Evolutionary conservation across 2,797 vertebrate genomes (phyloP).

Genomic region (Squalus acanthias): DNA sequence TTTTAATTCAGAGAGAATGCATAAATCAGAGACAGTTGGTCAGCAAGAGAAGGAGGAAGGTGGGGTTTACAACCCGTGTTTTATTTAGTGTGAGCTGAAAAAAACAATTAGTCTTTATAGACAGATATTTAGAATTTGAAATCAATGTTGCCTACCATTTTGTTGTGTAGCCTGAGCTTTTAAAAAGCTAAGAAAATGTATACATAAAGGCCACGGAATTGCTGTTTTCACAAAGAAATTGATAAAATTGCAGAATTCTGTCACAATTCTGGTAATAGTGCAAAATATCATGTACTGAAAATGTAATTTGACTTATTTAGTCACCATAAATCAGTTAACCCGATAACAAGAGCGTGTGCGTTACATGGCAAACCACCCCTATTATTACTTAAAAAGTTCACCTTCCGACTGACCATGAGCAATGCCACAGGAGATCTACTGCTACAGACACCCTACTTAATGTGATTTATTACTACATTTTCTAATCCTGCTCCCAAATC

Average conservation of each 20-base stretch:
- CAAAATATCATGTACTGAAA: neutral
- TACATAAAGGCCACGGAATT: neutral
- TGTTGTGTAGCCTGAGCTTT: neutral
- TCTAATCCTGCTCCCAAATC: neutral
- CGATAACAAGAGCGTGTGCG: neutral
- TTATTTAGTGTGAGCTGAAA: neutral
- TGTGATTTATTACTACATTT: neutral
- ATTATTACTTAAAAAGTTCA: neutral
- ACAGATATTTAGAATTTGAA: neutral
- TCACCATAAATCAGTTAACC: neutral
- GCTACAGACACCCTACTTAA: neutral
- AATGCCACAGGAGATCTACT: neutral
- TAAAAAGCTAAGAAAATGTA: neutral
- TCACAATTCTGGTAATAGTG: neutral
- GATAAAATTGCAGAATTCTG: neutral
- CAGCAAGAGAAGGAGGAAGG: neutral
- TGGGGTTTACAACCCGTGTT: neutral
- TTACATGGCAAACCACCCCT: neutral
- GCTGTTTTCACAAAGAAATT: neutral
- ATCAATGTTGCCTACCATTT: neutral
- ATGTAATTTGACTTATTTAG: neutral
- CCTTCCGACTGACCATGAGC: neutral
- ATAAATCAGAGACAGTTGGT: neutral
- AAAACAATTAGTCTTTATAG: neutral
- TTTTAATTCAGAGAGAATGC: neutral